A percentile compares a stretch with the other conserved stretches of the same genome.
Evolutionary conservation across 2,797 vertebrate species (phyloP).

Genomic region (Salmo trutta): DNA sequence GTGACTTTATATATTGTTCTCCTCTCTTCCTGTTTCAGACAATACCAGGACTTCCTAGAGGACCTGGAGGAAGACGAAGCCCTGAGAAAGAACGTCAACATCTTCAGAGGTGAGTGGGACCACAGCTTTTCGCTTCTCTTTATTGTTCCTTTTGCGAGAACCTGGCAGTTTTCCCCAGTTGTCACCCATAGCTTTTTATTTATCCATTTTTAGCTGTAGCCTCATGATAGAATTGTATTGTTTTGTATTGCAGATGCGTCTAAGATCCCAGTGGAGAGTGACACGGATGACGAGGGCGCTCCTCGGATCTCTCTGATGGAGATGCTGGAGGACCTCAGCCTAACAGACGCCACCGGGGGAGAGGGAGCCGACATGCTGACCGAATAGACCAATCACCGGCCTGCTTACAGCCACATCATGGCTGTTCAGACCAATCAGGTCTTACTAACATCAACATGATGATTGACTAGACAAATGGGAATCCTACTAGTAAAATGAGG

Average conservation of each 20-base stretch:
- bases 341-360: conserved; percentile 89
- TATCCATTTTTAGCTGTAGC: neutral
- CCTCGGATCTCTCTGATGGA: conserved; percentile 90
- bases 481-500: too few relatives aligned
- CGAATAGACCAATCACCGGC: conserved; percentile 38
- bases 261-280: conserved; percentile 89
- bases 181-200: neutral
- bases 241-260: conserved; percentile 74
- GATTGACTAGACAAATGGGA: too few relatives aligned
- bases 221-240: neutral
- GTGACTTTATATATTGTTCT: neutral
- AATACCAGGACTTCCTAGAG: conserved; percentile 98
- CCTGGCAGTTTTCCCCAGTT: neutral
- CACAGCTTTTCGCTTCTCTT: neutral
- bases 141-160: neutral
- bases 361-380: conserved; percentile 94
- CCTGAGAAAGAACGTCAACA: conserved; percentile 94
- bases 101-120: conserved; percentile 87
- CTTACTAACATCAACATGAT: neutral
- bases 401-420: neutral
- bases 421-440: conserved; percentile 14
- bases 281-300: conserved; percentile 92
- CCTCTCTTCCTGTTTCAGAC: conserved; percentile 67
- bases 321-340: conserved; percentile 95
- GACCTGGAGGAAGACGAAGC: conserved; percentile 96